Evolutionary conservation across 2,888 invertebrate species (phyloP).

Genomic region (Octodonta nipae): DNA sequence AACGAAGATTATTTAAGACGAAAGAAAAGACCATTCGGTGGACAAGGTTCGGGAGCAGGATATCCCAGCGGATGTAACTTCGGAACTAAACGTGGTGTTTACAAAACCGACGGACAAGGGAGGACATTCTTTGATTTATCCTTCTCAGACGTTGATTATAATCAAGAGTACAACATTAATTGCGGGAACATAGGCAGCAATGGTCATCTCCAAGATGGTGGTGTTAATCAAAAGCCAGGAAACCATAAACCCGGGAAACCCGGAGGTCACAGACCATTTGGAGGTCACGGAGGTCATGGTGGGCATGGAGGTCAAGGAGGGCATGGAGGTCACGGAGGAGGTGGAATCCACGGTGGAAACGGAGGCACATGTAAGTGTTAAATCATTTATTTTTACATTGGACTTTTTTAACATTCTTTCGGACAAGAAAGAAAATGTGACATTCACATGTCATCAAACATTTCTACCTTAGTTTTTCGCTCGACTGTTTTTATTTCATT

Average conservation of each 20-base stretch:
- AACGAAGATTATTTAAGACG: constrained; percentile 4
- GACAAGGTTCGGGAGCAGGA: constrained; percentile 2
- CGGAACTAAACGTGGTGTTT: constrained; percentile 10
- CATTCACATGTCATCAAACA: too few species aligned
- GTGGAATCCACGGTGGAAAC: too few species aligned
- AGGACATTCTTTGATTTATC: constrained; percentile 24
- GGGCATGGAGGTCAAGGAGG: too few species aligned
- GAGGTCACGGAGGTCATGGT: too few species aligned
- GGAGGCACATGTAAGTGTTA: too few species aligned
- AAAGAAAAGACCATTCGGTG: constrained; percentile 2
- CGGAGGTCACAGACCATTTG: too few species aligned
- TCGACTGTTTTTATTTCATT: too few species aligned
- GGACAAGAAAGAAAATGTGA: too few species aligned
- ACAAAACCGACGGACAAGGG: constrained; percentile 15
- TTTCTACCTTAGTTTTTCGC: too few species aligned
- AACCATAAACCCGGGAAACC: constrained; percentile 7
- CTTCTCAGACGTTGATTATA: constrained; percentile 21
- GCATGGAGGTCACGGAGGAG: too few species aligned
- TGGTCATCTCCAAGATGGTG: constrained; percentile 2
- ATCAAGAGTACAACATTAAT: constrained; percentile 23
- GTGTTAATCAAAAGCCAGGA: constrained; percentile 4
- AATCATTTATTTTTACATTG: too few species aligned
- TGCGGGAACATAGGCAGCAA: constrained; percentile 15
- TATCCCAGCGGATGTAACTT: constrained; percentile 14
- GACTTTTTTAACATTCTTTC: too few species aligned